Conservation (phyloP, 2,113 vertebrate genomes). For the Perognathus longimembris region DNA sequence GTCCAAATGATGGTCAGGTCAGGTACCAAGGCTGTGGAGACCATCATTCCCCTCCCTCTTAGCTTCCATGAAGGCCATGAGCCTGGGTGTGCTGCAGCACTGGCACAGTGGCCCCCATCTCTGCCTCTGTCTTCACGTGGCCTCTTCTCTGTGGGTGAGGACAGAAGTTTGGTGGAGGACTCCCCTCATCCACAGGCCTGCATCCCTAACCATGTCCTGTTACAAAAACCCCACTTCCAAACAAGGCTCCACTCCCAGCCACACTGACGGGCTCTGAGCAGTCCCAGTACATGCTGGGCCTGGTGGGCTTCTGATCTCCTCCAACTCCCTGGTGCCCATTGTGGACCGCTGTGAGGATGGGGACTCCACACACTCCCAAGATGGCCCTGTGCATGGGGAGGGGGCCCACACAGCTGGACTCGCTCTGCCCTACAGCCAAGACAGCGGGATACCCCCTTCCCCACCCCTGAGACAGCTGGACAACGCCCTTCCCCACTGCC, state of each 20-base stretch:
- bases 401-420: too few relatives aligned
- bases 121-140: background rate
- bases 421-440: accelerated
- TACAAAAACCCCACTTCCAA: background rate
- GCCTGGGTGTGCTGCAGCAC: background rate
- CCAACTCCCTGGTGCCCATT: background rate
- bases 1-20: too few relatives aligned
- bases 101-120: accelerated
- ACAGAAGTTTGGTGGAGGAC: background rate
- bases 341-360: background rate
- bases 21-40: too few relatives aligned
- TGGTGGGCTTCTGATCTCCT: background rate
- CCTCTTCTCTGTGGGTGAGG: background rate
- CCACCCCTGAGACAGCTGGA: too few relatives aligned
- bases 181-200: background rate
- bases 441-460: too few relatives aligned
- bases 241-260: background rate
- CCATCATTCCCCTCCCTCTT: too few relatives aligned
- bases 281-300: background rate
- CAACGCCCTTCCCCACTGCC: too few relatives aligned
- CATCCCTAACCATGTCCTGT: background rate
- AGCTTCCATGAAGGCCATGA: background rate
- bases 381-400: accelerated
- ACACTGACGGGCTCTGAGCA: background rate
- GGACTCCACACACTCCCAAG: accelerated